Evolutionary conservation across 2,113 vertebrate genomes (phyloP).

Genomic region (Ceyx melanurus): DNA sequence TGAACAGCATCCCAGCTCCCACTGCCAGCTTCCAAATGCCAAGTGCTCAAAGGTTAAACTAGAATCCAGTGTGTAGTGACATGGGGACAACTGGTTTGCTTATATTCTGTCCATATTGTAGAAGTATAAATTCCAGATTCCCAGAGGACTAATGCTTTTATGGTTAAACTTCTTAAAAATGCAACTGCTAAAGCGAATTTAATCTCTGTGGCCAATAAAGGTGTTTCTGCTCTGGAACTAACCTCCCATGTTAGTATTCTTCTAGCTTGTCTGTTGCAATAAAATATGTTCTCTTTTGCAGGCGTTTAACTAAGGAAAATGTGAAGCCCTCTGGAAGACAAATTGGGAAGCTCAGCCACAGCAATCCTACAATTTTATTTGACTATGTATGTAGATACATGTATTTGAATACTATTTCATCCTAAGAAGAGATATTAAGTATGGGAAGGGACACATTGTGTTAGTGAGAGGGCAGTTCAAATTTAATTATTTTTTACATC

Average conservation of each 20-base stretch:
- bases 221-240: background rate
- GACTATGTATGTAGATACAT: conserved; percentile 89
- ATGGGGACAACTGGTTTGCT: background rate
- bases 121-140: background rate
- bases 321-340: conserved; percentile 99
- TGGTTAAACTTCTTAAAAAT: background rate
- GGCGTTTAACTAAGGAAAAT: conserved; percentile 98
- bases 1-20: background rate
- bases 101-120: background rate
- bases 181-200: background rate
- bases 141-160: background rate
- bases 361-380: conserved; percentile 99
- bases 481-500: background rate
- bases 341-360: conserved; percentile 98
- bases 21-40: background rate
- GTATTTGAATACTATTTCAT: background rate
- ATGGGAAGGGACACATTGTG: background rate
- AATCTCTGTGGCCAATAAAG: background rate
- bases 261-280: background rate
- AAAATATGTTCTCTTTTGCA: conserved; percentile 57
- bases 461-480: background rate
- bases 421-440: background rate
- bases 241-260: background rate
- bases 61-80: background rate
- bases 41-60: fast-evolving